Evolutionary conservation across 2,888 invertebrate species (phyloP).

Genomic region (Coenonympha glycerion): DNA sequence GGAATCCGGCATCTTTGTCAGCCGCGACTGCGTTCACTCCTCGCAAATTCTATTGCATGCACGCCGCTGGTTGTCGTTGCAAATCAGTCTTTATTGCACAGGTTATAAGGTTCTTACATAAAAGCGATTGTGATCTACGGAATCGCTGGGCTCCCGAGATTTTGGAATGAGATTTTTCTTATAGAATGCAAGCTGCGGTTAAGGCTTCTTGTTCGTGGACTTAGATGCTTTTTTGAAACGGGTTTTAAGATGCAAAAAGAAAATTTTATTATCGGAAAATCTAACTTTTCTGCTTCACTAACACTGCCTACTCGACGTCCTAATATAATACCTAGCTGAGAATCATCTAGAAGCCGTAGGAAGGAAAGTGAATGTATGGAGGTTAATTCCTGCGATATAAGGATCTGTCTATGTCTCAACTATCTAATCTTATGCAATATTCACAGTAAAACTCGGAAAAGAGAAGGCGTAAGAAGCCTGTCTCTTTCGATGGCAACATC

Average conservation of each 20-base stretch:
- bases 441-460: too few species aligned
- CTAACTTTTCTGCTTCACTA: too few species aligned
- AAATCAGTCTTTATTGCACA: constrained; percentile 14
- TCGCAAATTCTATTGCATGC: constrained; percentile 20
- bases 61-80: background rate
- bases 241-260: background rate
- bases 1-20: constrained; percentile 14
- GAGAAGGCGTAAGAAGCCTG: too few species aligned
- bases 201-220: constrained; percentile 13
- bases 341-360: too few species aligned
- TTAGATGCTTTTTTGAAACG: constrained; percentile 7
- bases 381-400: too few species aligned
- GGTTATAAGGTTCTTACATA: constrained; percentile 11
- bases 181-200: constrained; percentile 19
- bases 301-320: too few species aligned
- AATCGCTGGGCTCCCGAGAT: constrained; percentile 18
- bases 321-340: too few species aligned
- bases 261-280: too few species aligned
- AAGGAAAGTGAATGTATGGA: too few species aligned
- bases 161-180: constrained; percentile 23
- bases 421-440: too few species aligned
- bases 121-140: constrained; percentile 15
- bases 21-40: constrained; percentile 14
- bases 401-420: too few species aligned
- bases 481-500: too few species aligned